phyloP scores from a whole-genome alignment of 2,888 invertebrate species.

The Aleiodes leptofemur region DNA sequence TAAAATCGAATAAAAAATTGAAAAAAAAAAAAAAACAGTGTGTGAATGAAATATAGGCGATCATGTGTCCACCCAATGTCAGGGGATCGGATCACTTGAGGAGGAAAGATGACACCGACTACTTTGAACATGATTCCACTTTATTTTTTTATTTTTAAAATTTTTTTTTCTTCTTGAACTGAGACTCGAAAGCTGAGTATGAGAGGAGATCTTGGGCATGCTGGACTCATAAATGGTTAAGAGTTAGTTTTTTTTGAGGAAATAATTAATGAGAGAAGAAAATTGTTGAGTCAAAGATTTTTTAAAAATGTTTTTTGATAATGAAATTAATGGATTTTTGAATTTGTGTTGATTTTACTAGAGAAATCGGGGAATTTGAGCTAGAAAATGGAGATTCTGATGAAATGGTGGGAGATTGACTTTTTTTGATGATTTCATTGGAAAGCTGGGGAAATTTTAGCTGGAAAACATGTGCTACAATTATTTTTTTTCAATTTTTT shows the following conservation, averaged over 20 bases:
- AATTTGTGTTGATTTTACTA: too few species aligned
- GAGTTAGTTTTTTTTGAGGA: neutral
- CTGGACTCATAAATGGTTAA: slow-evolving; percentile 14
- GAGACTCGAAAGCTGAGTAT: slow-evolving; percentile 19
- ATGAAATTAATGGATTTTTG: too few species aligned
- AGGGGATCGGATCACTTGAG: slow-evolving; percentile 19
- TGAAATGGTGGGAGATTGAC: too few species aligned
- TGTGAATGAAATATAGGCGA: neutral
- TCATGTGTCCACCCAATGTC: neutral
- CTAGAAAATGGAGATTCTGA: too few species aligned
- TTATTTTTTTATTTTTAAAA: neutral
- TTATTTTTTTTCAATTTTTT: too few species aligned
- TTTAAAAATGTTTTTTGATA: too few species aligned
- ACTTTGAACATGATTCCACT: slow-evolving; percentile 13
- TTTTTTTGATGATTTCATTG: too few species aligned
- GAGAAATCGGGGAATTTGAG: too few species aligned
- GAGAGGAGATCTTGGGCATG: slow-evolving; percentile 2
- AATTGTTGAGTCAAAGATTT: too few species aligned
- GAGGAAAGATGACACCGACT: slow-evolving; percentile 16
- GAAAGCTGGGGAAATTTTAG: too few species aligned
- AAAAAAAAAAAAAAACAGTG: neutral
- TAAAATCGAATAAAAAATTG: neutral
- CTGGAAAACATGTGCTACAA: too few species aligned
- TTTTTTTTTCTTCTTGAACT: neutral
- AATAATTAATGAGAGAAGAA: too few species aligned